These are phyloP conservation scores for Mus caroli DNA, from an alignment of 2,797 vertebrate species.

Conservation along the genomic window DNA sequence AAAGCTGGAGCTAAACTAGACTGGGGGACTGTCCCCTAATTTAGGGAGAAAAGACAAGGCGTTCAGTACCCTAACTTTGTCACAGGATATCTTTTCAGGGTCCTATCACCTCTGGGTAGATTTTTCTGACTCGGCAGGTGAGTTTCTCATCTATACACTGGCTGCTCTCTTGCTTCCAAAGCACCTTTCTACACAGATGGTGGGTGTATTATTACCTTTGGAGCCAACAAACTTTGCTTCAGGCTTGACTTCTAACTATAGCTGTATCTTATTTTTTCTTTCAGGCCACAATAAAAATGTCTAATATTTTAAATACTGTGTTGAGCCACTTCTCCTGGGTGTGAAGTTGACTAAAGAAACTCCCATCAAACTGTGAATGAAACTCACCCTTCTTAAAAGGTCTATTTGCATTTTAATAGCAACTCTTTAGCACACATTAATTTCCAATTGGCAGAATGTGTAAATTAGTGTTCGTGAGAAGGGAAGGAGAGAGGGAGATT, in stretches of 20 bases:
- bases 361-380: conserved; percentile 73
- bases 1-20: conserved; percentile 2
- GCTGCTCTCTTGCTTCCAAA: not conserved
- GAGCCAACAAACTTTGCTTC: not conserved
- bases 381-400: conserved; percentile 72
- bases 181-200: not conserved
- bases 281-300: conserved; percentile 45
- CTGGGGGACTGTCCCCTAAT: not conserved
- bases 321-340: conserved; percentile 38
- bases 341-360: conserved; percentile 69
- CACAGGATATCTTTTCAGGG: conserved; percentile 45
- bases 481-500: conserved; percentile 17
- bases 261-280: conserved; percentile 46
- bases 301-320: conserved; percentile 44
- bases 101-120: not conserved
- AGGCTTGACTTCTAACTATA: conserved; percentile 27
- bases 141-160: not conserved
- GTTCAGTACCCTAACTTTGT: not conserved
- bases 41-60: not conserved
- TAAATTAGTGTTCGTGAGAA: conserved; percentile 44
- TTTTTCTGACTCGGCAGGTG: conserved; percentile 1
- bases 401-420: conserved; percentile 78
- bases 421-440: conserved; percentile 73
- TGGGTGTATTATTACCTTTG: not conserved
- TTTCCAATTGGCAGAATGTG: conserved; percentile 68